These are phyloP conservation scores for Odocoileus virginianus DNA, from an alignment of 2,113 vertebrate genomes.

Conservation along the genomic window DNA sequence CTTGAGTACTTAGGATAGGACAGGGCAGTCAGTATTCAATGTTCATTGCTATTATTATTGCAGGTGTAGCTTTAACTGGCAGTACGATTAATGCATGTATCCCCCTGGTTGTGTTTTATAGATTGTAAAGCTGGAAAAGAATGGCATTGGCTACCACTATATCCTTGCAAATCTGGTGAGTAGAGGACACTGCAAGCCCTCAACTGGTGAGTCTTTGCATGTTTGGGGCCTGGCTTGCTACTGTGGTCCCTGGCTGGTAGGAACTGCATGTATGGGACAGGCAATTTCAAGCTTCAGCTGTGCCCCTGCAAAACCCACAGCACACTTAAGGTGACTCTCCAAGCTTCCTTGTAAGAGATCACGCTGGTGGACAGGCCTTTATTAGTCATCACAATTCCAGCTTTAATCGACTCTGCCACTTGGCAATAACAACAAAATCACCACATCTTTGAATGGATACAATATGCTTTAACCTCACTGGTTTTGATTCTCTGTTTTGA, in stretches of 20 bases:
- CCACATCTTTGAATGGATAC: not conserved
- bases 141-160: conserved; percentile 97
- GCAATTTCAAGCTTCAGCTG: not conserved
- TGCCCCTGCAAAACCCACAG: not conserved
- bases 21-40: not conserved
- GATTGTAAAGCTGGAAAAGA: conserved; percentile 96
- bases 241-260: not conserved
- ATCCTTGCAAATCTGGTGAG: conserved; percentile 99
- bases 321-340: not conserved
- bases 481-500: not conserved
- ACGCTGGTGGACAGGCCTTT: not conserved
- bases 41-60: not conserved
- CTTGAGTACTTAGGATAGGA: not conserved
- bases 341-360: not conserved
- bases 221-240: not conserved
- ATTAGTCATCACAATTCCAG: not conserved
- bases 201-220: not conserved
- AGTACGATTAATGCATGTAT: not conserved
- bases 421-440: not conserved
- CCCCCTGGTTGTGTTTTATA: conserved; percentile 74
- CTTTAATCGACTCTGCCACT: not conserved
- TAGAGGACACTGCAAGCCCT: not conserved
- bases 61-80: not conserved
- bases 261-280: not conserved
- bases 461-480: not conserved